A percentile compares a stretch with the other conserved stretches of the same genome.
phyloP scores from a whole-genome alignment of 2,888 invertebrate species.

The Drosophila nr. medialis region DNA sequence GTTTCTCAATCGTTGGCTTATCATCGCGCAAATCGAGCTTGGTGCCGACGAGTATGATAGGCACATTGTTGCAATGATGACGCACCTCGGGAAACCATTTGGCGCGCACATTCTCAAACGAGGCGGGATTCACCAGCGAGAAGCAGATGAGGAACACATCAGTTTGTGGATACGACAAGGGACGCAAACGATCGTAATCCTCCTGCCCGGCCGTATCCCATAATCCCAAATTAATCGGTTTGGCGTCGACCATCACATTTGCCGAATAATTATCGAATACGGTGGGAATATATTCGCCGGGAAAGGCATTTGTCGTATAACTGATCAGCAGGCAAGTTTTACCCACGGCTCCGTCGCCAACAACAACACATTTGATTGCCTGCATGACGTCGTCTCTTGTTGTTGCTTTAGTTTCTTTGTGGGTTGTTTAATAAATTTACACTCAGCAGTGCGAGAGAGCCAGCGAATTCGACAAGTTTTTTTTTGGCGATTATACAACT shows the following conservation, averaged over 20 bases:
- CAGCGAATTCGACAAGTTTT: slow-evolving; percentile 57
- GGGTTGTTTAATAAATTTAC: slow-evolving; percentile 58
- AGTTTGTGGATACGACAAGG: slow-evolving; percentile 83
- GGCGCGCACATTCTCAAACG: slow-evolving; percentile 83
- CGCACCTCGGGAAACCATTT: slow-evolving; percentile 84
- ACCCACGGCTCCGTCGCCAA: slow-evolving; percentile 84
- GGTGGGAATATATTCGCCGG: slow-evolving; percentile 83
- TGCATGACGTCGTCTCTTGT: slow-evolving; percentile 76
- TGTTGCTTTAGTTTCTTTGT: slow-evolving; percentile 47
- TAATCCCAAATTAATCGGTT: slow-evolving; percentile 83
- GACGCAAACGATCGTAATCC: slow-evolving; percentile 83
- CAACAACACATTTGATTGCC: slow-evolving; percentile 84
- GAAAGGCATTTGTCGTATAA: slow-evolving; percentile 84
- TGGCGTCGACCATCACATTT: slow-evolving; percentile 84
- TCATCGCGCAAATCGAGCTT: slow-evolving; percentile 83
- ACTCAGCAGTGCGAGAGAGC: slow-evolving; percentile 49
- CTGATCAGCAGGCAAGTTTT: slow-evolving; percentile 84
- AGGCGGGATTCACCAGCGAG: slow-evolving; percentile 83
- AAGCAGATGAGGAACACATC: slow-evolving; percentile 84
- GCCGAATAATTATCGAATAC: slow-evolving; percentile 84
- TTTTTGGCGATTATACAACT: slow-evolving; percentile 76
- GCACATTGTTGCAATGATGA: slow-evolving; percentile 83
- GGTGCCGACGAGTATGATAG: slow-evolving; percentile 83
- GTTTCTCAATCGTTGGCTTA: slow-evolving; percentile 82
- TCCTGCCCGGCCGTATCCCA: slow-evolving; percentile 84